Conservation (phyloP, 1,140 invertebrate species). For the Venturia canescens region DNA sequence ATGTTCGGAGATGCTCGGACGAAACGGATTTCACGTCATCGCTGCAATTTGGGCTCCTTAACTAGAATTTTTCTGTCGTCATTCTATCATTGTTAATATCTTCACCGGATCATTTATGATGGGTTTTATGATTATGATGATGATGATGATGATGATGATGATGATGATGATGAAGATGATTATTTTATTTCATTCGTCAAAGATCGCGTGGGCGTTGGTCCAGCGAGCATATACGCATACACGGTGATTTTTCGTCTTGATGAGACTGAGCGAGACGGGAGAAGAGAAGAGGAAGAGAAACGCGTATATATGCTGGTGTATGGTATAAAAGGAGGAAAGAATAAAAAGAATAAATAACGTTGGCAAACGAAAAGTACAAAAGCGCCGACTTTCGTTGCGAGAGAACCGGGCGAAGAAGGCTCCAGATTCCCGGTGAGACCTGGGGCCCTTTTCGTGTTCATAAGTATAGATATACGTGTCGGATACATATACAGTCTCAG, state of each 20-base stretch:
- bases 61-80: conserved; percentile 23
- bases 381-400: conserved; percentile 39
- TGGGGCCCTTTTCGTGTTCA: background rate
- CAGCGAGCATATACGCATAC: background rate
- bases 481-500: conserved; percentile 42
- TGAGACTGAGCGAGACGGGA: conserved; percentile 1
- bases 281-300: background rate
- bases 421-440: conserved; percentile 41
- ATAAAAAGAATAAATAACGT: conserved; percentile 41
- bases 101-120: background rate
- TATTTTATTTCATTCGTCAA: conserved; percentile 30
- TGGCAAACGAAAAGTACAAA: conserved; percentile 35
- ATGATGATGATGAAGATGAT: conserved; percentile 13
- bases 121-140: conserved; percentile 23
- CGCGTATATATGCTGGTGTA: background rate
- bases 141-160: conserved; percentile 20
- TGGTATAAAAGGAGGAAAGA: conserved; percentile 30
- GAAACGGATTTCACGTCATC: background rate
- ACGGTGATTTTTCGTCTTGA: conserved; percentile 21
- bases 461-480: background rate
- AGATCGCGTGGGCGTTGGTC: conserved; percentile 38
- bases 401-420: conserved; percentile 36
- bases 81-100: conserved; percentile 15
- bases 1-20: background rate
- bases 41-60: background rate